Base-by-base conservation (phyloP, 2,797 vertebrate genomes). In the Tangara arthus region DNA sequence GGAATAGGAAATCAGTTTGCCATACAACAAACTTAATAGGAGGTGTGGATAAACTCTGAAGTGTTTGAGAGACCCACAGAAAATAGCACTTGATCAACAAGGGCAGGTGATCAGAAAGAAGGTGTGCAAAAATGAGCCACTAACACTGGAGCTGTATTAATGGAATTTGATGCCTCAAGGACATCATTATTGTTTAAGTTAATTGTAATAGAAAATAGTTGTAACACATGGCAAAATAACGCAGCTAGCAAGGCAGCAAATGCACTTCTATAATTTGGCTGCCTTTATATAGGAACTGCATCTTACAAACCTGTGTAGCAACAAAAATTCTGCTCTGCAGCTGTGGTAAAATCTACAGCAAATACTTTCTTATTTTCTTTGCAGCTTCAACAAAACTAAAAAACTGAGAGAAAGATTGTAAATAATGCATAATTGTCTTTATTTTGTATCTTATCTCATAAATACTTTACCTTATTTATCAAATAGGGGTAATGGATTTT, bases 1-100 rank as follows among this genome's bases (percentile, higher is more conserved):
- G 59, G 63, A 78, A 93, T 77, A 70, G 34, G 37, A 95, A 86
- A 94, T 82, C 80, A 91, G 53, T 64, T 81, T 90, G 37, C 76
- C 32, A 30, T 80, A 77, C 76, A 81, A 76, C 30, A 60, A 87
- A 75, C 44, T 88, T 69, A 90, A 70, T 41, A 46, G 61, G 39
- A 91, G 60, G 12, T 71, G 34, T 83, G 59, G 87, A 78, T 75
- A 90, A 80, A 80, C 57, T 95, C 34, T 85, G 80, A 88, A 84
- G 23, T 34, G 11, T 20, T 44, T 68, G 57, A 57, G 92, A 83
- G 44, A 81, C 47, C 41, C 39, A 71, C 0, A 80, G 47, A 72
- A 86, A 64, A 77, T 50, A 44, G 9, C 17, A 50, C 15, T 68
- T 79, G 59, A 61, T 28, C 69, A 46, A 72, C 20, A 44, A 76